Evolutionary conservation across 2,888 invertebrate genomes (phyloP).

Genomic region (Polydesmus complanatus): DNA sequence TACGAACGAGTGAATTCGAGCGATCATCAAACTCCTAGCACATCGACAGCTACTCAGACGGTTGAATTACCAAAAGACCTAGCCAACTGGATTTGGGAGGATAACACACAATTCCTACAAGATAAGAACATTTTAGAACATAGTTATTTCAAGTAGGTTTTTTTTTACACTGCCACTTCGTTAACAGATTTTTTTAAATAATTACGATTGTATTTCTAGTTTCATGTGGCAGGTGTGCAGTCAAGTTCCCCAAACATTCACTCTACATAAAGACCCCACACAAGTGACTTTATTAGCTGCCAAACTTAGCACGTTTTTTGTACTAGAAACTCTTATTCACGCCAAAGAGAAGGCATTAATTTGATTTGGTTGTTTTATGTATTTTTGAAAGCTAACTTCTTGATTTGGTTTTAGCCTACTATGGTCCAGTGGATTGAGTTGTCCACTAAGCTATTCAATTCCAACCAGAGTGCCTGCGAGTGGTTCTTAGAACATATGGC

Average conservation of each 20-base stretch:
- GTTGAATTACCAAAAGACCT: slow-evolving; percentile 60
- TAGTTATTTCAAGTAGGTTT: slow-evolving; percentile 73
- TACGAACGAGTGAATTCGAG: slow-evolving; percentile 60
- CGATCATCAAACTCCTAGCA: slow-evolving; percentile 9
- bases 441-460: slow-evolving; percentile 85
- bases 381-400: slow-evolving; percentile 3
- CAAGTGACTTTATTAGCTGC: slow-evolving; percentile 65
- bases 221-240: slow-evolving; percentile 96
- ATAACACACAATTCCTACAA: slow-evolving; percentile 86
- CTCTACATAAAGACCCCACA: slow-evolving; percentile 47
- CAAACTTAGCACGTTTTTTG: slow-evolving; percentile 80
- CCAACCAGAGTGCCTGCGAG: slow-evolving; percentile 48
- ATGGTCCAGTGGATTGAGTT: slow-evolving; percentile 95
- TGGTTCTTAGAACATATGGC: slow-evolving; percentile 92
- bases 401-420: slow-evolving; percentile 51
- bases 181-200: not conserved
- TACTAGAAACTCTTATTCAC: slow-evolving; percentile 91
- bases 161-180: not conserved
- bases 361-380: slow-evolving; percentile 7
- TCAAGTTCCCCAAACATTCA: slow-evolving; percentile 75
- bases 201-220: slow-evolving; percentile 37
- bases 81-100: slow-evolving; percentile 94
- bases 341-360: slow-evolving; percentile 74
- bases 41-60: slow-evolving; percentile 13
- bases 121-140: slow-evolving; percentile 94